phyloP scores from a whole-genome alignment of 2,888 invertebrate genomes.

The Leucophenga montana region DNA sequence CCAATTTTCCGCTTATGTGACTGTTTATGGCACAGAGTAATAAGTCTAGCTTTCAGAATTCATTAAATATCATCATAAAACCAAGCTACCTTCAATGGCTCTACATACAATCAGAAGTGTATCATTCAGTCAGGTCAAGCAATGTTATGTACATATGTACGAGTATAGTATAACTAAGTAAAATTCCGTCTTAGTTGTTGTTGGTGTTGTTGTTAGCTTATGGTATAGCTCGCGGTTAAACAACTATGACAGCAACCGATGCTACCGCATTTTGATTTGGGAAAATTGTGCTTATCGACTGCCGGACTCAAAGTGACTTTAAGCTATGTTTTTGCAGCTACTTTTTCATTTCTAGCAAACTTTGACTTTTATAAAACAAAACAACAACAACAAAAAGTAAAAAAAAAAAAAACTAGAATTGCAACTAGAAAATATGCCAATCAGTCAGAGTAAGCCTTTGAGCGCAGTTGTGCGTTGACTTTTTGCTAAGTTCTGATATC shows the following conservation, averaged over 20 bases:
- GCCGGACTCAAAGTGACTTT: neutral
- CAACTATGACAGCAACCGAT: neutral
- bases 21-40: too few species aligned
- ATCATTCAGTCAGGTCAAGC: too few species aligned
- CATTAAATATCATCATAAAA: too few species aligned
- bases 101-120: too few species aligned
- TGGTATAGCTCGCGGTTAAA: neutral
- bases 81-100: too few species aligned
- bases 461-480: neutral
- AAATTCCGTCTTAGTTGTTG: neutral
- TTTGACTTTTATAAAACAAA: neutral
- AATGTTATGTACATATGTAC: neutral
- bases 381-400: neutral
- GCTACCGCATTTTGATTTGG: neutral
- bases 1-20: too few species aligned
- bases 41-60: too few species aligned
- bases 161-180: too few species aligned
- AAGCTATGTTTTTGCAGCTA: neutral
- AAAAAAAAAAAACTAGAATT: neutral
- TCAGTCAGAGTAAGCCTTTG: slow-evolving; percentile 1
- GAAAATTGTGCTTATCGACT: neutral
- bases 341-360: too few species aligned
- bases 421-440: slow-evolving; percentile 8
- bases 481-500: too few species aligned
- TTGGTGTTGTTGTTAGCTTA: neutral